Evolutionary conservation across 2,888 invertebrate genomes (phyloP).

Genomic region (Watsonalla cultraria): DNA sequence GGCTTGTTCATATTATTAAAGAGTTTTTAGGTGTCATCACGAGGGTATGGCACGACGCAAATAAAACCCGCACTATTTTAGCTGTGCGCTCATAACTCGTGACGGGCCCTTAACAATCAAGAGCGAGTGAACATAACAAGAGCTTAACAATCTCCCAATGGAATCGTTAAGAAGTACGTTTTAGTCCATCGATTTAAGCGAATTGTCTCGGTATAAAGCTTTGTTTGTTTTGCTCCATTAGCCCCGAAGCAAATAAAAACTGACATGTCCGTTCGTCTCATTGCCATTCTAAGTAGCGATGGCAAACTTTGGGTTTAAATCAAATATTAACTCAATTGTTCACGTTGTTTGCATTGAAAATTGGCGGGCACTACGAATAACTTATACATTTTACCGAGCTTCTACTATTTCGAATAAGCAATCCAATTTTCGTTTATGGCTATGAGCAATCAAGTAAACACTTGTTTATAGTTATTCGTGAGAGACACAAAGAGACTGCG

Average conservation of each 20-base stretch:
- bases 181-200: background rate
- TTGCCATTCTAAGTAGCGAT: conserved; percentile 22
- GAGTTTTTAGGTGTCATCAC: too few relatives aligned
- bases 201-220: conserved; percentile 1
- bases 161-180: background rate
- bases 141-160: too few relatives aligned
- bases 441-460: background rate
- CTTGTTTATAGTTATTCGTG: too few relatives aligned
- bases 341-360: conserved; percentile 20
- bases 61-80: too few relatives aligned
- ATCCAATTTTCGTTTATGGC: background rate
- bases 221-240: conserved; percentile 28
- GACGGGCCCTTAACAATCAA: too few relatives aligned
- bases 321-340: conserved; percentile 26
- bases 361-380: conserved; percentile 17
- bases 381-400: background rate
- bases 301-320: conserved; percentile 22
- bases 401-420: conserved; percentile 2
- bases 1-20: too few relatives aligned
- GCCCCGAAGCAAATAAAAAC: conserved; percentile 35
- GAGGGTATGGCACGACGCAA: too few relatives aligned
- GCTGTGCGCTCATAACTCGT: too few relatives aligned
- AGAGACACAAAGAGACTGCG: too few relatives aligned
- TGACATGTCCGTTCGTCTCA: conserved; percentile 35
- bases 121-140: too few relatives aligned